Percentiles rank a stretch among this genome's conserved stretches.
phyloP scores from a whole-genome alignment of 2,888 invertebrate species.

The Ametastegia equiseti region DNA sequence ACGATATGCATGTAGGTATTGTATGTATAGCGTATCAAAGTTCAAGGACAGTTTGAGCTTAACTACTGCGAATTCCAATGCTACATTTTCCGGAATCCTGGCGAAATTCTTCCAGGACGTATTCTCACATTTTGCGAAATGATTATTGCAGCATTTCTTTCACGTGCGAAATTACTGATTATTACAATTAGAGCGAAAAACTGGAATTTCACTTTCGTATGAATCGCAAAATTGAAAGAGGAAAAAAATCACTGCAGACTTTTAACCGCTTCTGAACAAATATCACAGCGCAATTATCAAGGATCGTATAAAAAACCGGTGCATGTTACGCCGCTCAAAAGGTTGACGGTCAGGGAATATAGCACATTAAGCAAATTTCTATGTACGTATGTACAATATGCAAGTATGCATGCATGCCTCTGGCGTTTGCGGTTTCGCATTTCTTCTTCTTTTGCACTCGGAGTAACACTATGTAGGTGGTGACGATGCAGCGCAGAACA shows the following conservation, averaged over 20 bases:
- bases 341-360: constrained; percentile 19
- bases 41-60: constrained; percentile 29
- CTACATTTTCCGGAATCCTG: background rate
- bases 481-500: constrained; percentile 16
- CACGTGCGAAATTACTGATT: no score
- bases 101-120: background rate
- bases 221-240: no score
- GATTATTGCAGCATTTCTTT: no score
- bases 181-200: no score
- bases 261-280: background rate
- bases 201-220: no score
- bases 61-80: constrained; percentile 9
- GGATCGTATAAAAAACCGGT: constrained; percentile 6
- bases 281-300: background rate
- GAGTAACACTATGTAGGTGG: background rate
- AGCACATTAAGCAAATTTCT: constrained; percentile 23
- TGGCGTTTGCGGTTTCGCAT: constrained; percentile 20
- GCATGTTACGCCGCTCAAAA: background rate
- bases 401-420: background rate
- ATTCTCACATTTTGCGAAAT: background rate
- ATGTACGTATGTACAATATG: background rate
- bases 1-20: constrained; percentile 1
- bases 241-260: background rate
- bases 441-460: background rate
- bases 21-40: constrained; percentile 22